Evolutionary conservation across 2,113 vertebrate genomes (phyloP).

Genomic region (Pedetes capensis): DNA sequence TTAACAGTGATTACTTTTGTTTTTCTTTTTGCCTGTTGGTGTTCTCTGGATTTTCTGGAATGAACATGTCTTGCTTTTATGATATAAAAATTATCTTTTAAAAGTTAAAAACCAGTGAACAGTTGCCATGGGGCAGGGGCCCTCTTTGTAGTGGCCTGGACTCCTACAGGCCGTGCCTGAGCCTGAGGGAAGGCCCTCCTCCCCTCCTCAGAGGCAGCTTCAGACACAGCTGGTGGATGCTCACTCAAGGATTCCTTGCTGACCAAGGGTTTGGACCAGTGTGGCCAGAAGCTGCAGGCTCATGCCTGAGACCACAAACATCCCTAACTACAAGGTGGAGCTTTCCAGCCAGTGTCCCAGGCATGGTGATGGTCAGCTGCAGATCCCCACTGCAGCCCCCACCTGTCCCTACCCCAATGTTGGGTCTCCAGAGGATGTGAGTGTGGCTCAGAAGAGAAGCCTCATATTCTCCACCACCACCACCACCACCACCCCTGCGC

Average conservation of each 20-base stretch:
- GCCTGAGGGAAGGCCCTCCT: not conserved
- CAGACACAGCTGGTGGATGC: not conserved
- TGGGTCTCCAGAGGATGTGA: not conserved
- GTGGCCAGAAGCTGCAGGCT: not conserved
- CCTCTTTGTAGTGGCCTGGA: not conserved
- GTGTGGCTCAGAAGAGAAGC: not conserved
- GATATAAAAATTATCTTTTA: not conserved
- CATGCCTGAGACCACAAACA: not conserved
- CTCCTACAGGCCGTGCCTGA: not conserved
- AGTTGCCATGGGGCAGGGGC: not conserved
- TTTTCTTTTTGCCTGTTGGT: not conserved
- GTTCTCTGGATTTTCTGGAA: not conserved
- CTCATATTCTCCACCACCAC: not conserved
- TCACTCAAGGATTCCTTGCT: not conserved
- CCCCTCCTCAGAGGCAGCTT: not conserved
- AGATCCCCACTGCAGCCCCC: not conserved
- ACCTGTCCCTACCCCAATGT: no score
- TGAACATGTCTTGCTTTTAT: not conserved
- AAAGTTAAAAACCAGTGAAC: constrained; percentile 17
- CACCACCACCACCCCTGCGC: not conserved
- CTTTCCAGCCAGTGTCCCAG: not conserved
- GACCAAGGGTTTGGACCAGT: not conserved
- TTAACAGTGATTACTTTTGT: not conserved
- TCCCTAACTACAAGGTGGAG: not conserved
- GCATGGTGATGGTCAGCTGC: not conserved